phyloP scores from a whole-genome alignment of 2,113 vertebrate genomes.

The Serinus canaria region DNA sequence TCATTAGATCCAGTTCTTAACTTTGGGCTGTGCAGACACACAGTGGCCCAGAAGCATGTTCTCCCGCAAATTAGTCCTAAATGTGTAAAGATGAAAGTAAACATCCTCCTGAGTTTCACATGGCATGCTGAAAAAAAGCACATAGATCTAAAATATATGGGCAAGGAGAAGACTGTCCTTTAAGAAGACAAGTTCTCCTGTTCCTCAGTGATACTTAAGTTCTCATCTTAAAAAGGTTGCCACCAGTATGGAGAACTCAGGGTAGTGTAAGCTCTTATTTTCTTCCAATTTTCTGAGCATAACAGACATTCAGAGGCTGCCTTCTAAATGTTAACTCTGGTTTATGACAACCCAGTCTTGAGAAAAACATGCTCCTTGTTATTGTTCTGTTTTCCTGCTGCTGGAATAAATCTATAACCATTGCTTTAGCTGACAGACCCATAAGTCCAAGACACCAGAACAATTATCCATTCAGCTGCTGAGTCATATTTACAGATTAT shows the following conservation, averaged over 20 bases:
- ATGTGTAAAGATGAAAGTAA: not conserved
- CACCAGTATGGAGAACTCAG: not conserved
- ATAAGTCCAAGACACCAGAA: not conserved
- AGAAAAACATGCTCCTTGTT: not conserved
- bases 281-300: not conserved
- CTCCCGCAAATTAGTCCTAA: not conserved
- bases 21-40: not conserved
- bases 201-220: not conserved
- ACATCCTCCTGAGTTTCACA: not conserved
- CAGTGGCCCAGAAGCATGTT: not conserved
- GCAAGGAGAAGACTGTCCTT: not conserved
- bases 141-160: not conserved
- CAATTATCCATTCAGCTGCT: not conserved
- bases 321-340: not conserved
- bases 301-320: not conserved
- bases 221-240: not conserved
- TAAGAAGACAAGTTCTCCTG: not conserved
- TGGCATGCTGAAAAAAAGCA: not conserved
- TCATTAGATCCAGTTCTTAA: not conserved
- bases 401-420: not conserved
- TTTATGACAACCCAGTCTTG: not conserved
- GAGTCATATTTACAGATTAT: not conserved
- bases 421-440: not conserved
- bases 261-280: not conserved
- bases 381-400: not conserved